Conservation (phyloP, 1,140 invertebrate genomes). For the Stratiolaelaps scimitus region DNA sequence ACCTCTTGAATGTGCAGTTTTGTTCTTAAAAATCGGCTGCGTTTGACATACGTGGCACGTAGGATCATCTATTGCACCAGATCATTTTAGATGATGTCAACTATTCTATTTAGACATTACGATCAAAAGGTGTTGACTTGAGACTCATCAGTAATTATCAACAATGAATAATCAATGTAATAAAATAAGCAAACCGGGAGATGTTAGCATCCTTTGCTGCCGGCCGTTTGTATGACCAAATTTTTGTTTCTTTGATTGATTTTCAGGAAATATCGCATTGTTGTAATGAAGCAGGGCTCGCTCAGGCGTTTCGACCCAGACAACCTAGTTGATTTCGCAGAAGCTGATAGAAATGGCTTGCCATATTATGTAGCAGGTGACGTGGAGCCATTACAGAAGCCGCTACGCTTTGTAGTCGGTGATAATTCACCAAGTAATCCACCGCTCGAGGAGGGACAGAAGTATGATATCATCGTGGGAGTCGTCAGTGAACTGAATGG, state of each 20-base stretch:
- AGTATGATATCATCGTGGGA: slow-evolving; percentile 58
- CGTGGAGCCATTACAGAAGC: slow-evolving; percentile 46
- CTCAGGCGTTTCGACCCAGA: slow-evolving; percentile 50
- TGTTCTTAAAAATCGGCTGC: no score
- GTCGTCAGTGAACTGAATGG: slow-evolving; percentile 54
- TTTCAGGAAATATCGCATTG: slow-evolving; percentile 55
- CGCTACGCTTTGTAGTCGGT: slow-evolving; percentile 57
- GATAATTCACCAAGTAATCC: slow-evolving; percentile 63
- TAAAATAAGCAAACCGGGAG: slow-evolving; percentile 46
- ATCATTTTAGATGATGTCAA: no score
- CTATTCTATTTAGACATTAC: no score
- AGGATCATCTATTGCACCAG: no score
- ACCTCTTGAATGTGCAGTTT: no score
- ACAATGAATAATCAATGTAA: slow-evolving; percentile 22
- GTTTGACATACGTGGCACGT: no score
- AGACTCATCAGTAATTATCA: slow-evolving; percentile 11
- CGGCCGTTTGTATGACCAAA: slow-evolving; percentile 46
- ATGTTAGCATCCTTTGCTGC: slow-evolving; percentile 51
- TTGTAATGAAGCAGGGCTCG: slow-evolving; percentile 54
- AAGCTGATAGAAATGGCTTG: slow-evolving; percentile 48
- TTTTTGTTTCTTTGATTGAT: slow-evolving; percentile 50
- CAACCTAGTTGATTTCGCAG: slow-evolving; percentile 47
- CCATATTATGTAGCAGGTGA: slow-evolving; percentile 68
- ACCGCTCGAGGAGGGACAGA: slow-evolving; percentile 50
- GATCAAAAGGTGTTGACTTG: neutral